Evolutionary conservation across 2,888 invertebrate species (phyloP), one percentile per base, ranked within the genome.

Genomic region (Lydus trimaculatus): DNA sequence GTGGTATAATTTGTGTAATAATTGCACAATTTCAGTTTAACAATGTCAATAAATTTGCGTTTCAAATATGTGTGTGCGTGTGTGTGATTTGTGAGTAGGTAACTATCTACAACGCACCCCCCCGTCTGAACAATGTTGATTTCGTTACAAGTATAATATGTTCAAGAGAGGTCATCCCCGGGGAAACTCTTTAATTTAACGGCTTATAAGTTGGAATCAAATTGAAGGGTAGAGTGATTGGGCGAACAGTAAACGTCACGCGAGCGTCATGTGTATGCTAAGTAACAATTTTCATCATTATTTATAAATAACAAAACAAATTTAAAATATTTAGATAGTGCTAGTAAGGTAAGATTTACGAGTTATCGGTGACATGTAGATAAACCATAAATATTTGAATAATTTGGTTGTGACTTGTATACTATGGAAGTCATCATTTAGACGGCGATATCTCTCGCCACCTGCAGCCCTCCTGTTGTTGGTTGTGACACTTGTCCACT

Each of bases 171-270:
- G 76, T 77, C 77, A 78, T 81, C 82, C 81, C 79, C 64, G 48
- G 83, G 79, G 82, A 82, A 73, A 77, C 79, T 80, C 80, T 82
- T 83, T 83, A 84, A 84, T 84, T 84, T 84, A 84, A 84, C 84
- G 84, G 80, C 82, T 83, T 83, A 84, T 84, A 84, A 84, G 82
- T 82, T 82, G 83, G 82, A 82, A 84, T 84, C 84, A 84, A 84
- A 84, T 83, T 81, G 81, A 82, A 81, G 81, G 74, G 76, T 65
- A 65, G 77, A 74, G 65, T 73, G 69, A 70, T 67, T 72, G 74
- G 67, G 71, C 60, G 69, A 65, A 64, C 70, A 70, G 70, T 71
- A 71, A 61, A 73, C 73, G 80, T 80, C 82, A 81, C 81, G 80
- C 80, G 80, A 81, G 79, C 76, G 78, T 81, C 81, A 79, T 82